Evolutionary conservation across 2,797 vertebrate species (phyloP), one percentile per base, ranked within the genome.

Genomic region (Tiaroga cobitis): DNA sequence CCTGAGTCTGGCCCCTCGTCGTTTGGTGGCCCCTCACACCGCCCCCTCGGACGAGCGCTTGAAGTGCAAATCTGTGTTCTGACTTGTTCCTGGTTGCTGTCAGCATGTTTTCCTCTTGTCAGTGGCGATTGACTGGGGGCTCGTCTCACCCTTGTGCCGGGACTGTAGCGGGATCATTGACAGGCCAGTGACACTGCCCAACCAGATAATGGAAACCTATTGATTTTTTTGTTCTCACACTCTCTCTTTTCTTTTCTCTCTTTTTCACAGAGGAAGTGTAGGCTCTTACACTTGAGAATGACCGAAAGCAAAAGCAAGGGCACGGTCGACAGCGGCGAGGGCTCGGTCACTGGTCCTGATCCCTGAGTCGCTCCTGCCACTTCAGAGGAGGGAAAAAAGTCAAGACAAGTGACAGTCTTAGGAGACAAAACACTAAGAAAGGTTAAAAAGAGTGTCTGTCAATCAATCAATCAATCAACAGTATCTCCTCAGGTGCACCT

Each of bases 151-250:
- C 92, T 87, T 91, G 93, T 91, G 92, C 93, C 75, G 54, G 90
- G 82, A 86, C 93, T 91, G 95, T 97, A 97, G 97, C 97, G 94
- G 97, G 97, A 97, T 98, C 97, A 98, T 97, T 97, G 97, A 98
- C 98, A 97, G 95, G 95, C 96, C 94, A 96, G 95, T 97, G 97
- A 99, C 98, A 98, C 96, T 94, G 96, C 95, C 94, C 92, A 95
- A 97, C 95, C 96, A 93, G 95, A 97, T 99, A 98, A 99, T 99
- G 97, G 97, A 98, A 98, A 97, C 96, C 94, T 97, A 99, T 99
- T 97, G 98, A 99, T 99, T 99, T 97, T 96, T 92, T 78, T 90
- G 84, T 81, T 84, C 73, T 83, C 85, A 87, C 82, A 80, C 83
- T 85, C 83, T 74, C 79, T 68, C 82, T 83, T 65, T 76, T 73